Evolutionary conservation across 2,113 vertebrate species (phyloP), one percentile per base, ranked within the genome.

Genomic region (Connochaetes taurinus): DNA sequence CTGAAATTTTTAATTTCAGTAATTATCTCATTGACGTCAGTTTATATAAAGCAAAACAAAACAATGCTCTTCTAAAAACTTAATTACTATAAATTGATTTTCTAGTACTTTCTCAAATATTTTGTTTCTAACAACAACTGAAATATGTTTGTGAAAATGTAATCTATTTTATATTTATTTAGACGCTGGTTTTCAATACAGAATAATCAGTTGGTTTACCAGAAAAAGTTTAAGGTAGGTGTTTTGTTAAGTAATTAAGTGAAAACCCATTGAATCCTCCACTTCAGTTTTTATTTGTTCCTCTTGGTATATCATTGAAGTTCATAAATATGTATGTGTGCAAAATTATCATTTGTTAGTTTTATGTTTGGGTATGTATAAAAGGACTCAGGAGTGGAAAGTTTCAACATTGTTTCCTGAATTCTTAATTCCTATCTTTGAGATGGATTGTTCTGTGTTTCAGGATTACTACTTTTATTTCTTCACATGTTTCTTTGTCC

Each of bases 151-250:
- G 58, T 93, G 64, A 95, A 94, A 95, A 95, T 89, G 90, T 97
- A 92, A 93, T 89, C 96, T 95, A 74, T 98, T 98, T 98, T 98
- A 57, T 98, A 40, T 98, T 99, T 99, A 87, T 98, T 97, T 99
- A 99, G 99, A 98, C 99, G 99, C 97, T 99, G 99, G 99, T 99
- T 99, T 98, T 99, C 99, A 85, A 99, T 99, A 99, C 99, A 99
- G 98, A 99, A 99, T 98, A 99, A 99, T 98, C 99, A 99, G 98
- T 99, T 99, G 81, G 99, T 99, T 96, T 99, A 99, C 98, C 99
- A 99, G 99, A 99, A 99, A 98, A 99, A 99, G 97, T 99, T 99
- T 98, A 99, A 99, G 99, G 99, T 99, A 98, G 89, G 99, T 98
- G n/a, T 58, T 90, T 95, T 91, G 11, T 94, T 94, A 90, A 50